Conservation (phyloP, 2,113 vertebrate genomes). For the Erpornis zantholeuca region DNA sequence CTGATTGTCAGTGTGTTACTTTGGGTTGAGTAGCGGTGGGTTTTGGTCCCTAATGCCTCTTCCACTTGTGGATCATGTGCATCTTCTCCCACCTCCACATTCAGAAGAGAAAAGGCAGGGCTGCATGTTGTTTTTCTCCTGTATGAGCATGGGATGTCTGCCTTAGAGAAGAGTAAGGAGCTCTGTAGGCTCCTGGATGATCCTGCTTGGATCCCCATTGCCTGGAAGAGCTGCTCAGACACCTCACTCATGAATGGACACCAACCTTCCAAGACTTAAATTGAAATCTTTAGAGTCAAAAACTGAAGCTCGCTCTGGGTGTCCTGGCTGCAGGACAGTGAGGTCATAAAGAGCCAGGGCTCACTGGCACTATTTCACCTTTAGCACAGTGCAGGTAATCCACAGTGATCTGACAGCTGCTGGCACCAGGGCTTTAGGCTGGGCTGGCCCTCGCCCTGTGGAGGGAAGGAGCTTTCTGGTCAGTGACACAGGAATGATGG, state of each 20-base stretch:
- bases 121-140: not conserved
- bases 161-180: not conserved
- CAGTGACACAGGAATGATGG: not conserved
- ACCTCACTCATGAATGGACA: accelerated
- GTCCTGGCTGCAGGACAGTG: not conserved
- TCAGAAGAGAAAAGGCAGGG: not conserved
- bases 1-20: not conserved
- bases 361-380: not conserved
- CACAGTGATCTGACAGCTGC: accelerated
- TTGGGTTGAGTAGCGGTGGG: not conserved
- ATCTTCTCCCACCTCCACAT: not conserved
- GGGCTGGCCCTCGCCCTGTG: not conserved
- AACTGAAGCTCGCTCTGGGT: not conserved
- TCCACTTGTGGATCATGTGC: not conserved
- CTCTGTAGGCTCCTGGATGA: accelerated
- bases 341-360: not conserved
- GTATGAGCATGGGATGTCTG: not conserved
- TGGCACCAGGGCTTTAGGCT: not conserved
- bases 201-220: not conserved
- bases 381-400: not conserved
- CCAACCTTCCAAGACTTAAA: not conserved
- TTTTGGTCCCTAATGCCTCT: not conserved
- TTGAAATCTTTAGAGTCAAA: not conserved
- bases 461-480: not conserved
- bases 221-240: not conserved